Conservation (phyloP, 2,113 vertebrate genomes). For the Colaptes auratus region DNA sequence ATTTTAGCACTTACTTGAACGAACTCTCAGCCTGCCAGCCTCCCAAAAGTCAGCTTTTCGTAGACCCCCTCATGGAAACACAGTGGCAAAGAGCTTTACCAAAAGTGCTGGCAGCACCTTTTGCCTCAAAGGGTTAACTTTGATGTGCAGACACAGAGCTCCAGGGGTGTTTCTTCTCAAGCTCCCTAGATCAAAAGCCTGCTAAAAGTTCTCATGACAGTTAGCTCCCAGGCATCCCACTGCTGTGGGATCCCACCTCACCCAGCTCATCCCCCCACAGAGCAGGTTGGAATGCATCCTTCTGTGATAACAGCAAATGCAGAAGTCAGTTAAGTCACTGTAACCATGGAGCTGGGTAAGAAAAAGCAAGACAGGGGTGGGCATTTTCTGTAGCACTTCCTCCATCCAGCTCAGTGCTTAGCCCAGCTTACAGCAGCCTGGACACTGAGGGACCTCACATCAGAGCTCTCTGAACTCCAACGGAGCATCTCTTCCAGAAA, state of each 20-base stretch:
- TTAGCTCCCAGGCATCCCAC: neutral
- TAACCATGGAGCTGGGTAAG: neutral
- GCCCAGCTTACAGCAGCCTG: neutral
- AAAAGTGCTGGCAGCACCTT: neutral
- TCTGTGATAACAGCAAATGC: neutral
- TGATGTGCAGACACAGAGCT: neutral
- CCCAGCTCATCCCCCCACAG: neutral
- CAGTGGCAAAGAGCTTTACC: neutral
- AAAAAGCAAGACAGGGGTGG: neutral
- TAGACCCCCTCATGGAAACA: neutral
- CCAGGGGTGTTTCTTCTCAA: neutral
- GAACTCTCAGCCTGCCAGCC: neutral
- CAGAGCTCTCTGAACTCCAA: neutral
- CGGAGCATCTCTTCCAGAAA: too few relatives aligned
- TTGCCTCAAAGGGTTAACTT: neutral
- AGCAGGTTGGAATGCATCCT: neutral
- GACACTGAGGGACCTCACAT: neutral
- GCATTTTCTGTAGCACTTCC: neutral
- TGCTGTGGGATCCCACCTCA: neutral
- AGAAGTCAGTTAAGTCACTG: neutral
- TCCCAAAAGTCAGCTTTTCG: neutral
- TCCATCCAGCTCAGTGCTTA: neutral
- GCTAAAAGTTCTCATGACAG: neutral
- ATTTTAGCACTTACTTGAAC: slow-evolving; percentile 49
- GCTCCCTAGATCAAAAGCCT: neutral